Conservation (phyloP, 2,797 vertebrate genomes). For the Enteromius viviparus region DNA sequence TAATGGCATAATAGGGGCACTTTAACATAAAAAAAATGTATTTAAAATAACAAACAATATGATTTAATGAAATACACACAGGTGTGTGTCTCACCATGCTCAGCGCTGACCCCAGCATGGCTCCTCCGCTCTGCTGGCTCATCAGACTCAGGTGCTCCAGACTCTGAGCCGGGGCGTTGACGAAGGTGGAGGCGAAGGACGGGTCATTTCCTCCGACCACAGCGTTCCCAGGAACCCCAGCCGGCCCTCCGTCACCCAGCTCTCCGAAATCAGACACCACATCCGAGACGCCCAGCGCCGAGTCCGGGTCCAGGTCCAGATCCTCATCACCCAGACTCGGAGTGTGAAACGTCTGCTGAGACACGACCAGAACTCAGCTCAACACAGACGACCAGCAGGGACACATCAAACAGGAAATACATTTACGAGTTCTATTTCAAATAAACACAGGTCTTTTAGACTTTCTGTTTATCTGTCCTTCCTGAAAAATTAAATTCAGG, state of each 20-base stretch:
- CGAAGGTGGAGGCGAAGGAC: slow-evolving; percentile 78
- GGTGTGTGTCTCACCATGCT: slow-evolving; percentile 74
- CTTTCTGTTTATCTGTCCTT: too few species aligned
- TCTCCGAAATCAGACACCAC: slow-evolving; percentile 91
- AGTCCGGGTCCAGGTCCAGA: slow-evolving; percentile 91
- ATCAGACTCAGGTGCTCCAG: slow-evolving; percentile 80
- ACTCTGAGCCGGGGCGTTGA: slow-evolving; percentile 71
- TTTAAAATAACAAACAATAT: too few species aligned
- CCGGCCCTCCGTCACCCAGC: slow-evolving; percentile 78
- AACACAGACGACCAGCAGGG: too few species aligned
- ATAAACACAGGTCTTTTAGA: too few species aligned
- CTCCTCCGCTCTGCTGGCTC: slow-evolving; percentile 71
- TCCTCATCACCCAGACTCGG: slow-evolving; percentile 93
- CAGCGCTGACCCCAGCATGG: slow-evolving; percentile 73
- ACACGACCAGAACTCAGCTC: too few species aligned
- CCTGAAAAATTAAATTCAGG: too few species aligned
- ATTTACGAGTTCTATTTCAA: too few species aligned
- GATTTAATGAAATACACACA: too few species aligned
- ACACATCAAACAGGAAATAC: too few species aligned
- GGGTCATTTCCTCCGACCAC: slow-evolving; percentile 79
- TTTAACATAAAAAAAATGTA: too few species aligned
- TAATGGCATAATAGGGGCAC: too few species aligned
- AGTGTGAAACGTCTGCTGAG: slow-evolving; percentile 87
- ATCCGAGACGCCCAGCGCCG: slow-evolving; percentile 85
- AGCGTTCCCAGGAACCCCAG: slow-evolving; percentile 69